Conservation (phyloP, 2,888 invertebrate species). For the Oasisia sp. region DNA sequence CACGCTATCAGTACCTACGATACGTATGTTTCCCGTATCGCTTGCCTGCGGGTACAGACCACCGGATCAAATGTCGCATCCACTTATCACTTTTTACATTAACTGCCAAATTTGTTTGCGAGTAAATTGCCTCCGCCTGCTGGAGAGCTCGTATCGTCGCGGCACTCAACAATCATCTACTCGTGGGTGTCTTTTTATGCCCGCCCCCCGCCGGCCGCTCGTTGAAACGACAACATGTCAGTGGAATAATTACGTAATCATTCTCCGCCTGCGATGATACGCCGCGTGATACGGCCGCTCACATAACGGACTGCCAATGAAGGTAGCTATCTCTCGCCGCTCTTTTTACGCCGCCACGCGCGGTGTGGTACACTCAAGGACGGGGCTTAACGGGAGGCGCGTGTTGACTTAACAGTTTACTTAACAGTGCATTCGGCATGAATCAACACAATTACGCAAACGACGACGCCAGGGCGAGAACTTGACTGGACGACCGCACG, state of each 20-base stretch:
- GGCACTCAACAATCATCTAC: neutral
- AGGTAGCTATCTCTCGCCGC: neutral
- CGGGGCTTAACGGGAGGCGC: neutral
- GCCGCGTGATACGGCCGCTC: neutral
- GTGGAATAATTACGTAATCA: neutral
- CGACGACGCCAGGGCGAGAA: neutral
- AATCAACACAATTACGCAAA: conserved; percentile 11
- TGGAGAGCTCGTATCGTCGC: neutral
- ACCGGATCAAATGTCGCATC: neutral
- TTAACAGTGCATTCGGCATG: conserved; percentile 4
- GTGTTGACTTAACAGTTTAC: conserved; percentile 1
- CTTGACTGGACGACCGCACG: neutral
- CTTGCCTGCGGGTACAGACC: neutral
- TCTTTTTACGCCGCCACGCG: neutral
- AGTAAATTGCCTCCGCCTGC: neutral
- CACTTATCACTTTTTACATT: neutral
- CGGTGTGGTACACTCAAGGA: neutral
- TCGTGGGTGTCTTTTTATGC: neutral
- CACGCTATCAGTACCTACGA: neutral
- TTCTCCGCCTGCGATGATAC: neutral
- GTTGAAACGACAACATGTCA: neutral
- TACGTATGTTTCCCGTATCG: neutral
- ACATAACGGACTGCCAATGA: neutral
- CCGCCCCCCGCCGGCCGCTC: neutral
- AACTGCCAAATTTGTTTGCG: neutral